phyloP scores from a whole-genome alignment of 2,113 vertebrate species.

The Hydropotes inermis region DNA sequence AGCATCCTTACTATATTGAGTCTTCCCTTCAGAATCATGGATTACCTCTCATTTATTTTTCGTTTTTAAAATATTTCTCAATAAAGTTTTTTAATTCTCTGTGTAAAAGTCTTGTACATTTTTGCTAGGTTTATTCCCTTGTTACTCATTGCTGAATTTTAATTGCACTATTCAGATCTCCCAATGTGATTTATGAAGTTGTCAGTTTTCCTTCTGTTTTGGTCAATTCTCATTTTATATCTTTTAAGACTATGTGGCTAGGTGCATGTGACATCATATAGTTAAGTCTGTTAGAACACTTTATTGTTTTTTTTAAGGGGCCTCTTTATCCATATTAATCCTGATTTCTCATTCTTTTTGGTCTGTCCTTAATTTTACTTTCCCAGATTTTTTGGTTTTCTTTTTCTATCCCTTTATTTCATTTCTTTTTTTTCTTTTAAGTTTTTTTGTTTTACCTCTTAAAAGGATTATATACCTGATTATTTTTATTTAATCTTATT shows the following conservation, averaged over 20 bases:
- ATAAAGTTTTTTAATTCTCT: neutral
- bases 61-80: neutral
- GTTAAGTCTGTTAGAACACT: neutral
- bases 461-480: neutral
- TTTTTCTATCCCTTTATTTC: neutral
- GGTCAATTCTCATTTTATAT: neutral
- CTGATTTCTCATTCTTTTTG: neutral
- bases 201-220: neutral
- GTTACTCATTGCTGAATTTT: neutral
- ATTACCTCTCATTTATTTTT: neutral
- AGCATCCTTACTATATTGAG: neutral
- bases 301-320: neutral
- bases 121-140: neutral
- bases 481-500: neutral
- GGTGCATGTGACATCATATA: neutral
- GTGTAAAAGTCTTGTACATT: neutral
- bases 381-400: neutral
- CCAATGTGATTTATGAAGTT: neutral
- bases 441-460: neutral
- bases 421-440: neutral
- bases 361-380: neutral
- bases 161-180: neutral
- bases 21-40: neutral
- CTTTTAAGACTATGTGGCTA: neutral
- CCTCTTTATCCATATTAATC: neutral